Evolutionary conservation across 2,113 vertebrate genomes (phyloP).

Genomic region (Heliornis fulica): DNA sequence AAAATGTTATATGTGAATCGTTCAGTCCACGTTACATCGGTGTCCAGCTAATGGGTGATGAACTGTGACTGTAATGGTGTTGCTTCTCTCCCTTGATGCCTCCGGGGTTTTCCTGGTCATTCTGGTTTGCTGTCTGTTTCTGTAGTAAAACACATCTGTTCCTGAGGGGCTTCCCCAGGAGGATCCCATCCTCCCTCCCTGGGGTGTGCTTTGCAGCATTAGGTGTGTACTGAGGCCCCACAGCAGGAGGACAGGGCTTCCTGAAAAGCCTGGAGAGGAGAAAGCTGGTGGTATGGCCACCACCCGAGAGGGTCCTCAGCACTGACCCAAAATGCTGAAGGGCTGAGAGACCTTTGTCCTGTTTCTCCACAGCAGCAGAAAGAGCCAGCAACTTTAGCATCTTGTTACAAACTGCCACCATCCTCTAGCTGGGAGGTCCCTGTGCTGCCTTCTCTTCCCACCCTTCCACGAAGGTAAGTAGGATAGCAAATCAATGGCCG

Average conservation of each 20-base stretch:
- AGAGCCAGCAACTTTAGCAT: rapidly evolving
- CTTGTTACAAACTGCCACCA: background rate
- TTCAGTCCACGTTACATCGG: background rate
- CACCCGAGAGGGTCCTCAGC: rapidly evolving
- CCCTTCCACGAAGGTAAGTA: background rate
- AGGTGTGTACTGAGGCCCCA: background rate
- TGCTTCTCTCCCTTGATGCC: constrained; percentile 33
- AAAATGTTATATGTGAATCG: background rate
- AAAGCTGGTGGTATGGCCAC: background rate
- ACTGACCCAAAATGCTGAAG: background rate
- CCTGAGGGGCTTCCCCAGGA: constrained; percentile 25
- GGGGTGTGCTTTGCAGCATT: background rate
- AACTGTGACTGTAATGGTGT: background rate
- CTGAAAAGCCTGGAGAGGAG: background rate
- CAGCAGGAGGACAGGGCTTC: background rate
- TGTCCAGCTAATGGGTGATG: constrained; percentile 16
- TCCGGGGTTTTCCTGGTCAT: constrained; percentile 38
- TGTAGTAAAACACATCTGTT: background rate
- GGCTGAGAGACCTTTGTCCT: background rate
- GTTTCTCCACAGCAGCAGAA: background rate
- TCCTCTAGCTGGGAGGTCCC: background rate
- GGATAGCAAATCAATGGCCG: background rate
- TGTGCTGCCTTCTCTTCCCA: background rate
- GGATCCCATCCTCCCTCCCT: background rate
- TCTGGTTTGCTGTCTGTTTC: constrained; percentile 19